A percentile compares a stretch with the other conserved stretches of the same genome.
phyloP scores from a whole-genome alignment of 1,140 invertebrate species.

The Battus philenor region DNA sequence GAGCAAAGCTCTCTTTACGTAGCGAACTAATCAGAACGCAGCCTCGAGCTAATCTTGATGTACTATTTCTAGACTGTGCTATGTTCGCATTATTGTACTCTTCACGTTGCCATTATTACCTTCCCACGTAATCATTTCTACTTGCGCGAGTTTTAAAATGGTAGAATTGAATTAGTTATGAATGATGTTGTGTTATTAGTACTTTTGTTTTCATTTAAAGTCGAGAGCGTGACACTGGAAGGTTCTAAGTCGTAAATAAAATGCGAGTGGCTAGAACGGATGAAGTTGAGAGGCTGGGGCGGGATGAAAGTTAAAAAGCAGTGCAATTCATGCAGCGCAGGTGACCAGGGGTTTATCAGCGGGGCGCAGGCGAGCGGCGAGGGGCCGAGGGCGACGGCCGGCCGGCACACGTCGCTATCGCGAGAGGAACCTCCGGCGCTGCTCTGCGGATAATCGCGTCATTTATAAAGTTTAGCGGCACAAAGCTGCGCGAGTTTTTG shows the following conservation, averaged over 20 bases:
- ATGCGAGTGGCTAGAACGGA: slow-evolving; percentile 53
- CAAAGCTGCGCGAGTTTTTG: slow-evolving; percentile 72
- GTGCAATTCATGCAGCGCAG: slow-evolving; percentile 70
- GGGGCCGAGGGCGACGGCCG: slow-evolving; percentile 19
- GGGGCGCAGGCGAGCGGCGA: slow-evolving; percentile 22
- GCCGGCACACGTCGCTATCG: slow-evolving; percentile 47
- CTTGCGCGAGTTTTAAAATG: slow-evolving; percentile 12
- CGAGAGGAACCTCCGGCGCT: slow-evolving; percentile 30
- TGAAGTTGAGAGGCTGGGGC: slow-evolving; percentile 60
- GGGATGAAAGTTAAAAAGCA: slow-evolving; percentile 71
- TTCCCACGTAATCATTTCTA: slow-evolving; percentile 8
- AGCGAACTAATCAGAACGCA: slow-evolving; percentile 60
- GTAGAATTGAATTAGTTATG: slow-evolving; percentile 25
- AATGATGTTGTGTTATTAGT: slow-evolving; percentile 34
- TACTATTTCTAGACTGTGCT: slow-evolving; percentile 46
- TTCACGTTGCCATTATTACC: slow-evolving; percentile 22
- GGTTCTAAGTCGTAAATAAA: slow-evolving; percentile 62
- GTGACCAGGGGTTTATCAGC: slow-evolving; percentile 69
- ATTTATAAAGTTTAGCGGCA: slow-evolving; percentile 74
- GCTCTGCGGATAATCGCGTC: slow-evolving; percentile 68
- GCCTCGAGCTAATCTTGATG: slow-evolving; percentile 65
- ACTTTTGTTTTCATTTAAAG: too few relatives aligned
- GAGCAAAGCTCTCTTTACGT: slow-evolving; percentile 44
- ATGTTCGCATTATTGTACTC: slow-evolving; percentile 49
- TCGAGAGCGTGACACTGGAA: slow-evolving; percentile 46